Conservation (phyloP, 2,113 vertebrate species). For the Ahaetulla prasina region DNA sequence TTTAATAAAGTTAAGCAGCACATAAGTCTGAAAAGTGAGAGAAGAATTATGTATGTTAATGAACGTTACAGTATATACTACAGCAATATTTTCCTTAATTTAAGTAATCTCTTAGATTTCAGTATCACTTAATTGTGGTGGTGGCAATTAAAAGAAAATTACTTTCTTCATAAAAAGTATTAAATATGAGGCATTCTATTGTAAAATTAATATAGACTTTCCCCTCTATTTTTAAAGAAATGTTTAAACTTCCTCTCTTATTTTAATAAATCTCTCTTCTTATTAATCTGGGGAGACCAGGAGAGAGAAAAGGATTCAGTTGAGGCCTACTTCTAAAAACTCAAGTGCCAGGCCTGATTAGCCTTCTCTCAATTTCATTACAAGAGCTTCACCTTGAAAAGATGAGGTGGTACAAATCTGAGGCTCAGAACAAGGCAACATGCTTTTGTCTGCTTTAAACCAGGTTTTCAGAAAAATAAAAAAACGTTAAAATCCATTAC, state of each 20-base stretch:
- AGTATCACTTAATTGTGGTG: neutral
- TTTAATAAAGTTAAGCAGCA: constrained; percentile 29
- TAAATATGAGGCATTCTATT: neutral
- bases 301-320: neutral
- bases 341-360: constrained; percentile 44
- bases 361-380: neutral
- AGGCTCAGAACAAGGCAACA: neutral
- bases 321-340: constrained; percentile 49
- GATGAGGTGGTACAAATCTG: neutral
- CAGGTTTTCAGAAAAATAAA: neutral
- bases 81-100: neutral
- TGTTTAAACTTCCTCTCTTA: neutral
- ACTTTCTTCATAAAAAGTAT: neutral
- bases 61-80: neutral
- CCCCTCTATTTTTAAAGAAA: neutral
- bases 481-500: neutral
- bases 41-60: neutral
- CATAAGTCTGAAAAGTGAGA: accelerated
- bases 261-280: neutral
- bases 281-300: neutral
- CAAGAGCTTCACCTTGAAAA: neutral
- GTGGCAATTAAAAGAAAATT: neutral
- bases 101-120: neutral
- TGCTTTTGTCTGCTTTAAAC: neutral
- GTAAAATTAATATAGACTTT: neutral